Conservation (phyloP, 30 jellyfish, hydroid and myxozoan genomes). For the Aurelia sp. region DNA sequence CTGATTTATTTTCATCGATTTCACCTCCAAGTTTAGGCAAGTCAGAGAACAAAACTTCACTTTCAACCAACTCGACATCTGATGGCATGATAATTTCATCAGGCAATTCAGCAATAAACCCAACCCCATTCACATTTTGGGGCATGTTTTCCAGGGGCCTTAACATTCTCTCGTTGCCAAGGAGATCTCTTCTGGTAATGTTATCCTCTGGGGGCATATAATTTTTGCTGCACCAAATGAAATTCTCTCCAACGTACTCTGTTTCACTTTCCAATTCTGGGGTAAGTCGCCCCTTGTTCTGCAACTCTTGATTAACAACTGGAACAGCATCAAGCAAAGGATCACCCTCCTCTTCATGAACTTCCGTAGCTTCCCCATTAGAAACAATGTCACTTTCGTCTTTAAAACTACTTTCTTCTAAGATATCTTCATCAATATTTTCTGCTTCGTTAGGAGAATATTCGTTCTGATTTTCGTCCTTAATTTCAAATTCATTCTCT, state of each 20-base stretch:
- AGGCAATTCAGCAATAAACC: too few species aligned
- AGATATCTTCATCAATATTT: not conserved
- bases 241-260: slow-evolving; percentile 24
- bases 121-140: too few species aligned
- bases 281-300: not conserved
- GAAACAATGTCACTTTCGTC: too few species aligned
- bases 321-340: not conserved
- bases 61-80: too few species aligned
- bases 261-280: not conserved
- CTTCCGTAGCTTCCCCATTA: not conserved
- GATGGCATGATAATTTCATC: too few species aligned
- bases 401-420: too few species aligned
- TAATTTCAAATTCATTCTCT: too few species aligned
- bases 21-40: too few species aligned
- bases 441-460: not conserved
- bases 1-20: too few species aligned
- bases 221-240: slow-evolving; percentile 4
- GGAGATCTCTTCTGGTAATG: not conserved
- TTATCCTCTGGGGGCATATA: not conserved
- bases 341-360: not conserved
- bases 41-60: too few species aligned
- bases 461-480: not conserved
- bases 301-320: not conserved
- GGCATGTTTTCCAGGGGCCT: too few species aligned
- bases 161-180: too few species aligned